Base-by-base conservation (phyloP, 2,888 invertebrate genomes). In the Lasioglossum marginatum region DNA sequence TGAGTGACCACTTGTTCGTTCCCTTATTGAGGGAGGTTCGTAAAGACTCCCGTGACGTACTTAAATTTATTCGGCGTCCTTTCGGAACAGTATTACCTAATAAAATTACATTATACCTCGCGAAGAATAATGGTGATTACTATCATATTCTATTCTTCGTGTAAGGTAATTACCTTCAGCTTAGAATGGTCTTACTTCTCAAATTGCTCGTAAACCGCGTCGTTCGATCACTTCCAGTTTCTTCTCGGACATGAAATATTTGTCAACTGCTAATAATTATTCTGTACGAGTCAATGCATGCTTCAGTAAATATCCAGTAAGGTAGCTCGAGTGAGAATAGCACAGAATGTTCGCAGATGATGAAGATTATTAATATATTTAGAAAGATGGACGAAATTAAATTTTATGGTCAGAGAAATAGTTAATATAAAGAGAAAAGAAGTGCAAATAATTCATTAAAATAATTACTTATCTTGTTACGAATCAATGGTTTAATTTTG, bases 1-100 rank as follows among this genome's bases (percentile, higher is more conserved):
- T 77, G 85, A 90, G 86, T 89, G 85, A 84, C 82, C 85, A 91
- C 85, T 92, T 79, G 78, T 83, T 85, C 83, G 66, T 81, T 76
- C 81, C 45, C 81, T 79, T 79, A 76, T 78, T 72, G 68, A 80
- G 66, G 73, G 79, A 83, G 23, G 52, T 60, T 86, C 77, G 79
- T 63, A 63, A 75, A 85, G 77, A 77, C 87, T 81, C 78, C 75
- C 70, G 81, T 74, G 83, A 81, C 85, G 66, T 82, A 89, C 86
- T 90, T 82, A 82, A 86, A 84, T 79, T 78, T 66, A 79, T 81
- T 66, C 80, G 72, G 74, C 81, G 72, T n/a, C 84, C 86, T 82
- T 81, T 86, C 77, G 31, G 63, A 5, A 75, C 76, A 73, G 80
- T 77, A 81, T 81, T 81, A 81, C 74, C 60, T 66, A 48, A 73